phyloP scores from a whole-genome alignment of 1,140 invertebrate species.

The Chionoecetes opilio region DNA sequence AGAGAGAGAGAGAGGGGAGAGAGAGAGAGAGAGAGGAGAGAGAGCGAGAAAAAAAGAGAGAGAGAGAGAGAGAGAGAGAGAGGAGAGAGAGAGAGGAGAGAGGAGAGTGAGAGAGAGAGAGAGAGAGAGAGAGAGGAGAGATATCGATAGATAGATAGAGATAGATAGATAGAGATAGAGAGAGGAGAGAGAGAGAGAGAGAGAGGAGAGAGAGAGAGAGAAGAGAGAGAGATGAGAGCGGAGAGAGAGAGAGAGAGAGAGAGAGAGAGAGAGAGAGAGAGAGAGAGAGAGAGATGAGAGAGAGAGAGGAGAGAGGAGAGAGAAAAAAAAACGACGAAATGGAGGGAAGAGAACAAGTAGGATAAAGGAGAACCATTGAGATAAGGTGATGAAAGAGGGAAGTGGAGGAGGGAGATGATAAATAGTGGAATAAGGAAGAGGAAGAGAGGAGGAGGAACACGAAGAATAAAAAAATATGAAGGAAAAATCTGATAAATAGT shows the following conservation, averaged over 20 bases:
- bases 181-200: too few species aligned
- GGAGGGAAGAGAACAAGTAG: not conserved
- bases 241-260: not conserved
- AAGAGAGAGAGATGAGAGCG: not conserved
- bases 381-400: not conserved
- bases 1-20: not conserved
- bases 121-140: not conserved
- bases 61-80: too few species aligned
- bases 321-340: not conserved
- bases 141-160: not conserved
- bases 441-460: not conserved
- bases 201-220: not conserved
- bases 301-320: not conserved
- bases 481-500: not conserved
- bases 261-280: not conserved
- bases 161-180: not conserved
- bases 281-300: not conserved
- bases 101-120: not conserved
- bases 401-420: constrained; percentile 1
- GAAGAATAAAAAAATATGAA: not conserved
- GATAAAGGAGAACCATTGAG: not conserved
- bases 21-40: not conserved
- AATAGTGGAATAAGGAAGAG: not conserved
- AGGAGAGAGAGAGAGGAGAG: not conserved
- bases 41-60: not conserved